Conservation (phyloP, 2,888 invertebrate genomes). For the Lasius fuliginosus region DNA sequence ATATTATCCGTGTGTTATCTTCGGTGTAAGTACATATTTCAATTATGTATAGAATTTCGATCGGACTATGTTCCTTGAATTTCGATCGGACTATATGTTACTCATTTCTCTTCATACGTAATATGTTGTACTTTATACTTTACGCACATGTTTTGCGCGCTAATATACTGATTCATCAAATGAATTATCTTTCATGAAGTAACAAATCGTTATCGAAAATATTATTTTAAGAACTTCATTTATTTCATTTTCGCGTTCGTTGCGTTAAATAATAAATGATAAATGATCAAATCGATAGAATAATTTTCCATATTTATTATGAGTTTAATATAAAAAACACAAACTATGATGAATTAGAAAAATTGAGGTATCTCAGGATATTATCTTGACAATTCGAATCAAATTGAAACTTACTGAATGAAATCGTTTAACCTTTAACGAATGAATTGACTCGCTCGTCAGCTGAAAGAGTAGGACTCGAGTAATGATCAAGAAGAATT, state of each 20-base stretch:
- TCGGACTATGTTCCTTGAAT: conserved; percentile 22
- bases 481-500: conserved; percentile 29
- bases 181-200: not conserved
- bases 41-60: conserved; percentile 46
- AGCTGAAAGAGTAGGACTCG: conserved; percentile 28
- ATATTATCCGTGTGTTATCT: conserved; percentile 20
- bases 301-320: not conserved
- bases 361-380: conserved; percentile 12
- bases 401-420: conserved; percentile 38
- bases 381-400: conserved; percentile 18
- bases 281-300: not conserved
- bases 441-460: conserved; percentile 39
- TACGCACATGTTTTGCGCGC: not conserved
- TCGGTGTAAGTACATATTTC: not conserved
- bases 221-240: not conserved
- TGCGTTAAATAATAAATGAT: not conserved
- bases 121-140: not conserved
- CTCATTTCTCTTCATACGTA: not conserved
- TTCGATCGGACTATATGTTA: conserved; percentile 10
- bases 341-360: not conserved
- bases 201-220: not conserved
- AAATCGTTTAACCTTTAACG: conserved; percentile 47
- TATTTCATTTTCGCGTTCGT: not conserved
- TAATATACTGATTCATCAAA: not conserved
- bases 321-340: not conserved